A percentile compares a stretch with the other conserved stretches of the same genome.
Evolutionary conservation across 2,797 vertebrate genomes (phyloP).

Genomic region (Enteromius viviparus): DNA sequence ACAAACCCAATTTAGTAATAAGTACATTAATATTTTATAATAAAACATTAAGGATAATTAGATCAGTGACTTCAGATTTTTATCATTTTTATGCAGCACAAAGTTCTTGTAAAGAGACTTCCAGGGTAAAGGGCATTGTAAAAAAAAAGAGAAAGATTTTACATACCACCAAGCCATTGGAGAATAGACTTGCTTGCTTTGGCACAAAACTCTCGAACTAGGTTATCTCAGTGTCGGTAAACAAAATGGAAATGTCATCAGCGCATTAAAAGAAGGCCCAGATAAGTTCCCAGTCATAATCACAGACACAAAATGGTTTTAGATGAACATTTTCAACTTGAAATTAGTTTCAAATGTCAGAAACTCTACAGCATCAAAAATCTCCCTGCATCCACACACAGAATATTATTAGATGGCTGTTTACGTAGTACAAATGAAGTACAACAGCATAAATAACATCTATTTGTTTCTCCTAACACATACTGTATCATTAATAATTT

Average conservation of each 20-base stretch:
- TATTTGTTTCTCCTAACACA: constrained; percentile 24
- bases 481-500: constrained; percentile 41
- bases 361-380: not conserved
- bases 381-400: not conserved
- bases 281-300: constrained; percentile 20
- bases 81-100: not conserved
- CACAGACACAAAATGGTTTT: not conserved
- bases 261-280: not conserved
- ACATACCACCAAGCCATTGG: not conserved
- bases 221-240: not conserved
- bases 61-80: not conserved
- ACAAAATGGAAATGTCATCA: constrained; percentile 22
- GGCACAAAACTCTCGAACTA: constrained; percentile 16
- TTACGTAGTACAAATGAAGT: not conserved
- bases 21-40: not conserved
- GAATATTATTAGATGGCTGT: not conserved
- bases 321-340: not conserved
- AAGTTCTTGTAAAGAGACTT: not conserved
- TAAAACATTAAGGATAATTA: not conserved
- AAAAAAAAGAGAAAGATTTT: constrained; percentile 10
- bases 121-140: not conserved
- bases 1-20: not conserved
- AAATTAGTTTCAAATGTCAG: constrained; percentile 7
- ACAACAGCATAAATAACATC: constrained; percentile 2
- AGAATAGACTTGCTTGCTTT: constrained; percentile 17